Evolutionary conservation across 2,797 vertebrate genomes (phyloP), one percentile per base, ranked within the genome.

Genomic region (Parotocinclus haroldoi): DNA sequence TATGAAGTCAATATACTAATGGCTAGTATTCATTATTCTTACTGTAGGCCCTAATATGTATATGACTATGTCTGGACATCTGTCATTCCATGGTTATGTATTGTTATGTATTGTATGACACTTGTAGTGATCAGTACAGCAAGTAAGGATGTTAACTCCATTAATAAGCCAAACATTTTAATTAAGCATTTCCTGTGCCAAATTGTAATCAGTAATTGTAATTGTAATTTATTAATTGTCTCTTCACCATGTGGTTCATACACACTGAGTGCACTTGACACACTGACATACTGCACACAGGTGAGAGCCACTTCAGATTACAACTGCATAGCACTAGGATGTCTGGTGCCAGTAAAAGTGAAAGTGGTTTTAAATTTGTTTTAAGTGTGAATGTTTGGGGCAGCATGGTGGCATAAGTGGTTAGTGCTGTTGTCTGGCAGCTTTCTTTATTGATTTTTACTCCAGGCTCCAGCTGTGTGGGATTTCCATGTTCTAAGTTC

Each of bases 181-280:
- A 44, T 10, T 45, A 27, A 16, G 42, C 49, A 54, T 9, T 71
- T 27, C 38, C 14, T 39, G 57, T 62, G 64, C 51, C 58, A 66
- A 48, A 56, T 52, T 60, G 50, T 62, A 66, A 66, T 51, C 37
- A 38, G 57, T 52, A n/a, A n/a, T n/a, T n/a, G n/a, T n/a, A n/a
- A n/a, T n/a, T n/a, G 40, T 62, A 60, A 66, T 66, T 72, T 52
- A 72, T 72, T 72, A 72, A 58, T 66, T 52, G 17, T 58, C 63
- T 44, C 63, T 66, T 72, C 52, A 72, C 18, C 19, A 17, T 54
- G 45, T 62, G 52, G 58, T 38, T 37, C 53, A 38, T 56, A 19
- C 38, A 56, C 56, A 45, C 63, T 66, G 58, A 72, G 69, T 42
- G 69, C 58, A 50, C 69, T 72, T 72, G 63, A 72, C 63, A 72